These are phyloP conservation scores for Anthopleura sola DNA, from an alignment of 64 coral and sea anemone genomes.

Conservation along the genomic window DNA sequence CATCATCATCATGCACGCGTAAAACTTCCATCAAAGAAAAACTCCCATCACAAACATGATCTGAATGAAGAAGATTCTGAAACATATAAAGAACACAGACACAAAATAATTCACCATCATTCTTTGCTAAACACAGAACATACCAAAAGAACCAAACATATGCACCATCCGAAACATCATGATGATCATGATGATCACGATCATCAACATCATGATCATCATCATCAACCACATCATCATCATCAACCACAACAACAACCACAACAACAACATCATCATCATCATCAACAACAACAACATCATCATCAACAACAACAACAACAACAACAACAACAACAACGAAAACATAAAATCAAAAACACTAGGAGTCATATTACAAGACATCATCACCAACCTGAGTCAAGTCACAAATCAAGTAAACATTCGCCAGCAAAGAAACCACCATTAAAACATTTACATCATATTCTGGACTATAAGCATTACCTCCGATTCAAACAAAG, in stretches of 20 bases:
- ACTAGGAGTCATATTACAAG: not conserved
- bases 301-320: not conserved
- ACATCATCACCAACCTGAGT: not conserved
- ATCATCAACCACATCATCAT: not conserved
- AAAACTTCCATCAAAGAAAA: not conserved
- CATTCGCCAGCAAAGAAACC: not conserved
- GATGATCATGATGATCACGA: not conserved
- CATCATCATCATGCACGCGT: slow-evolving; percentile 11
- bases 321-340: not conserved
- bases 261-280: not conserved
- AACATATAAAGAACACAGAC: not conserved
- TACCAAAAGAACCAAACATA: not conserved
- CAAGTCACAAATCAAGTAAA: not conserved
- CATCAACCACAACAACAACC: not conserved
- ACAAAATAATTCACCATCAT: not conserved
- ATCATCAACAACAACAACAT: not conserved
- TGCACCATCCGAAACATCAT: not conserved
- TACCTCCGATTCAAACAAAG: slow-evolving; percentile 61
- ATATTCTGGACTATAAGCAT: slow-evolving; percentile 55
- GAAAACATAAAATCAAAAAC: not conserved
- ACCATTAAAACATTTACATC: not conserved
- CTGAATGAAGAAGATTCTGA: not conserved
- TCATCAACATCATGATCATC: not conserved
- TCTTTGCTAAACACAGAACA: not conserved
- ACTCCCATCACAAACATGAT: not conserved